Evolutionary conservation across 2,888 invertebrate genomes (phyloP).

Genomic region (Nephrotoma flavescens): DNA sequence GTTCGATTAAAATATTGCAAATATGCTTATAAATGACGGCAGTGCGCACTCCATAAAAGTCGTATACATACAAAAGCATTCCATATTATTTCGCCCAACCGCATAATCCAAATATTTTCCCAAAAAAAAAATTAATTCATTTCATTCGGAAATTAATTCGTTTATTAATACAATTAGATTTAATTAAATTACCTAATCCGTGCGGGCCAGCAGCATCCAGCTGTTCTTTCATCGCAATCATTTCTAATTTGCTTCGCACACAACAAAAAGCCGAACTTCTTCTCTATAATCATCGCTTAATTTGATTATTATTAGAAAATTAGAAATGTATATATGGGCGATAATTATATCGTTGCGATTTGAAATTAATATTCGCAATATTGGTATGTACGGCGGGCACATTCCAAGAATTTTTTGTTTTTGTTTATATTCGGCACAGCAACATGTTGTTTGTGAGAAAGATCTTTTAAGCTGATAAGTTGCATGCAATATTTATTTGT

Average conservation of each 20-base stretch:
- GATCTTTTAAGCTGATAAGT: background rate
- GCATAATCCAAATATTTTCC: background rate
- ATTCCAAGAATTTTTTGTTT: background rate
- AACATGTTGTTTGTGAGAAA: background rate
- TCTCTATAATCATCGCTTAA: background rate
- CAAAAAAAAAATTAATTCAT: background rate
- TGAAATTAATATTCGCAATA: background rate
- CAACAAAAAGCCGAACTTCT: background rate
- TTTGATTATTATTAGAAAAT: background rate
- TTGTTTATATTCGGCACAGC: too few relatives aligned
- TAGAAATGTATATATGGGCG: background rate
- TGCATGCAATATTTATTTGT: background rate
- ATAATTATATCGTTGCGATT: background rate
- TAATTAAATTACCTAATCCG: background rate
- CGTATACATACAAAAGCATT: background rate
- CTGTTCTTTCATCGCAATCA: background rate
- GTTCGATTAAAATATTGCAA: background rate
- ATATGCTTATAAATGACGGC: background rate
- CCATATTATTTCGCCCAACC: background rate
- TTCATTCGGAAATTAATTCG: background rate
- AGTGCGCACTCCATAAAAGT: background rate
- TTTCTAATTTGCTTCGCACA: background rate
- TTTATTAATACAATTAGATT: background rate
- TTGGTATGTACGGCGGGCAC: background rate
- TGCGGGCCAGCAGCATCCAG: background rate